A percentile compares a stretch with the other conserved stretches of the same genome.
Evolutionary conservation across 2,797 vertebrate genomes (phyloP).

Genomic region (Pristis pectinata): DNA sequence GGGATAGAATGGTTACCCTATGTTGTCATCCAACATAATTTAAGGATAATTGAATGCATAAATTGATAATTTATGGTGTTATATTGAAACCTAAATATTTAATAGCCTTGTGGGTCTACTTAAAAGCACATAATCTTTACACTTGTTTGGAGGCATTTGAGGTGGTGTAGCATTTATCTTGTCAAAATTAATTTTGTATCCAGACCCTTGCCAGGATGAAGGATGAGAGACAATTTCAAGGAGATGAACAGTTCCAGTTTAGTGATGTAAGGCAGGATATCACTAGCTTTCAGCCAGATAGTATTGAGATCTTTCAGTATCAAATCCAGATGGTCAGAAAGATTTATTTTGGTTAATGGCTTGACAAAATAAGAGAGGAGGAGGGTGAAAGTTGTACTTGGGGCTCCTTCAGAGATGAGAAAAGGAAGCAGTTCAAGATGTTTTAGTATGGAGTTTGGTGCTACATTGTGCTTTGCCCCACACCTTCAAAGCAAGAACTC

Average conservation of each 20-base stretch:
- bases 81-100: not conserved
- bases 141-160: not conserved
- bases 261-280: not conserved
- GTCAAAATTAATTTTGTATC: constrained; percentile 23
- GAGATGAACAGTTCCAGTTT: not conserved
- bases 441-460: not conserved
- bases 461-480: not conserved
- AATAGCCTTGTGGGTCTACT: constrained; percentile 24
- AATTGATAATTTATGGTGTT: constrained; percentile 8
- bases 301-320: not conserved
- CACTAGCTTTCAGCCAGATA: not conserved
- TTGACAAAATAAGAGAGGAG: not conserved
- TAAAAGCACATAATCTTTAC: constrained; percentile 1
- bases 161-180: not conserved
- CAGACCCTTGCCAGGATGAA: not conserved
- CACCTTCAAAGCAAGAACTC: not conserved
- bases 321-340: not conserved
- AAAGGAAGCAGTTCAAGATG: not conserved
- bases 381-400: not conserved
- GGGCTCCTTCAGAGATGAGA: not conserved
- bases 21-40: not conserved
- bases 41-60: constrained; percentile 18
- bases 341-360: not conserved
- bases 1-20: not conserved
- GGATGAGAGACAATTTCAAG: constrained; percentile 14